Evolutionary conservation across 2,113 vertebrate species (phyloP), one percentile per base, ranked within the genome.

Genomic region (Etheostoma cragini): DNA sequence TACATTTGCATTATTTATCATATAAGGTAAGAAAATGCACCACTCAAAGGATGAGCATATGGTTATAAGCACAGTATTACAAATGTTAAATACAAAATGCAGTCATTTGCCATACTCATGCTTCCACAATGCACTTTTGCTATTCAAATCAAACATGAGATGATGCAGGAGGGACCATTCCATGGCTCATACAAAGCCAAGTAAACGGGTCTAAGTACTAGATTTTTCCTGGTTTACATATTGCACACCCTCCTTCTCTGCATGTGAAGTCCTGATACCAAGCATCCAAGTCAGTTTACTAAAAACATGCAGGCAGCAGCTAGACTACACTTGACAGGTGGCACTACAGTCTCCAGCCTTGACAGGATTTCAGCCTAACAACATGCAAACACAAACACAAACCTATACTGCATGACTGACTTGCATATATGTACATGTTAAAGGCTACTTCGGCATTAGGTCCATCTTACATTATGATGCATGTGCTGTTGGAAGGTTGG

Each of bases 1-100:
- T 82, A 87, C 88, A 94, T 94, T 94, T 94, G 88, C 94, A 95
- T 95, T 94, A 93, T 94, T 95, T 95, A 95, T 95, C 88, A 93
- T 94, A 93, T 91, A 91, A 91, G 91, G 91, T 92, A 86, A 86
- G 89, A 90, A 87, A 90, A 89, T 82, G 74, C 81, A 84, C 77
- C 78, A 77, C 86, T 91, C 70, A 88, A 89, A 54, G 78, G 82
- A 85, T 71, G 50, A 75, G 72, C 72, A 75, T 78, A 75, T 75
- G 71, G 83, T 93, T 92, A 94, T 94, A 93, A 93, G 88, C 78
- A 81, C 78, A 57, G 81, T 84, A 88, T 93, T 90, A 91, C 85
- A 92, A 92, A 94, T 92, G 87, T 87, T 88, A 89, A 93, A 89
- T 84, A 87, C 88, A 94, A 93, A 92, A 89, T 83, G 86, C 81